Evolutionary conservation across 2,113 vertebrate genomes (phyloP).

Genomic region (Clarias gariepinus): DNA sequence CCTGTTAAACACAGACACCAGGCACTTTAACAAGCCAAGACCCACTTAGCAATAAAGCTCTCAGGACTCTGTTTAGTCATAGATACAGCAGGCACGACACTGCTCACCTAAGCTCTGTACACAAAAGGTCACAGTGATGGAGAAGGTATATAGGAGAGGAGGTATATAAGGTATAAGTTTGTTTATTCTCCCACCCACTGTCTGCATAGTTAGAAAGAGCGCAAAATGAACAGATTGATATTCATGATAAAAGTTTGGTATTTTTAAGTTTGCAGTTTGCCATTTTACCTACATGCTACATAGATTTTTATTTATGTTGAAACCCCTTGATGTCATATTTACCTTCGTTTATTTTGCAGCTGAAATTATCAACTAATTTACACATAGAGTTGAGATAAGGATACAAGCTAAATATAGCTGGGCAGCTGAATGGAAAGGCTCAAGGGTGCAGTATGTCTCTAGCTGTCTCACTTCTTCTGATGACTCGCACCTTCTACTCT

Average conservation of each 20-base stretch:
- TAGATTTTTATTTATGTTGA: neutral
- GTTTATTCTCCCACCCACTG: neutral
- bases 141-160: neutral
- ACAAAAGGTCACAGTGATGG: conserved; percentile 18
- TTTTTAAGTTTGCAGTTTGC: neutral
- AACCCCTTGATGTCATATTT: neutral
- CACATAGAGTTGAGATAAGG: neutral
- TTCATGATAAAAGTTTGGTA: neutral
- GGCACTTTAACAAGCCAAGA: conserved; percentile 82
- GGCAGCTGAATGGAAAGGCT: neutral
- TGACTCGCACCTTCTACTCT: neutral
- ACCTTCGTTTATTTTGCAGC: neutral
- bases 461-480: neutral
- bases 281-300: neutral
- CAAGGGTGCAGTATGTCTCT: neutral
- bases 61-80: conserved; percentile 54
- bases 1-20: conserved; percentile 81
- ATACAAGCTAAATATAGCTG: neutral
- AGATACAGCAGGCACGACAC: conserved; percentile 28
- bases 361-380: neutral
- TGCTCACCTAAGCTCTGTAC: conserved; percentile 29
- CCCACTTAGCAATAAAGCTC: conserved; percentile 84
- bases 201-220: neutral
- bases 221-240: neutral
- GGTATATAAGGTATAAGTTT: neutral